These are phyloP conservation scores for Dryoscopus gambensis DNA, from an alignment of 2,113 vertebrate species.

Conservation along the genomic window DNA sequence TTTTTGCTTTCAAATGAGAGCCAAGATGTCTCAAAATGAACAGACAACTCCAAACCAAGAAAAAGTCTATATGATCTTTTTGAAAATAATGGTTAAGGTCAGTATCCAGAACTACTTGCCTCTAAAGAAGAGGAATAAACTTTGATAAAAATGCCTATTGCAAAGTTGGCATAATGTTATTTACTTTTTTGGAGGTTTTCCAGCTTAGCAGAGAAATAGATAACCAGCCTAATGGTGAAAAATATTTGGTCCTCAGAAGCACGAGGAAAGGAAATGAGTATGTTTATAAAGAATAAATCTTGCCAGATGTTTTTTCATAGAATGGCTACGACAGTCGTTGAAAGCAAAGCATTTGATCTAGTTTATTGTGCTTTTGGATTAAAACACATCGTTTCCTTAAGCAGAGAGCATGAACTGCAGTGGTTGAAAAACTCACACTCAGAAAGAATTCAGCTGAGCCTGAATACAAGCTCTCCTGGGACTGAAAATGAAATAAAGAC, in stretches of 20 bases:
- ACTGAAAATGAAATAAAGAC: background rate
- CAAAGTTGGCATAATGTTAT: background rate
- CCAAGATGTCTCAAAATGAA: background rate
- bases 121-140: background rate
- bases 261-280: background rate
- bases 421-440: background rate
- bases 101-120: background rate
- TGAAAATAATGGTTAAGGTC: background rate
- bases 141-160: background rate
- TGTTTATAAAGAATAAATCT: background rate
- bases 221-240: background rate
- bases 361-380: background rate
- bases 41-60: background rate
- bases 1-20: background rate
- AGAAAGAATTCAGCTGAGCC: background rate
- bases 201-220: background rate
- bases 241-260: background rate
- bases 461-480: background rate
- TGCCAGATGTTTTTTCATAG: background rate
- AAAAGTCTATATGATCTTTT: background rate
- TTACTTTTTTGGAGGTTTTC: background rate
- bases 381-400: background rate
- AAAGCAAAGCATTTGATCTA: background rate
- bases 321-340: background rate
- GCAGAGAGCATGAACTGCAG: background rate